Percentiles rank a stretch among this genome's conserved stretches.
These are phyloP conservation scores for Pinna nobilis DNA, from an alignment of 1,140 invertebrate species.

Conservation along the genomic window DNA sequence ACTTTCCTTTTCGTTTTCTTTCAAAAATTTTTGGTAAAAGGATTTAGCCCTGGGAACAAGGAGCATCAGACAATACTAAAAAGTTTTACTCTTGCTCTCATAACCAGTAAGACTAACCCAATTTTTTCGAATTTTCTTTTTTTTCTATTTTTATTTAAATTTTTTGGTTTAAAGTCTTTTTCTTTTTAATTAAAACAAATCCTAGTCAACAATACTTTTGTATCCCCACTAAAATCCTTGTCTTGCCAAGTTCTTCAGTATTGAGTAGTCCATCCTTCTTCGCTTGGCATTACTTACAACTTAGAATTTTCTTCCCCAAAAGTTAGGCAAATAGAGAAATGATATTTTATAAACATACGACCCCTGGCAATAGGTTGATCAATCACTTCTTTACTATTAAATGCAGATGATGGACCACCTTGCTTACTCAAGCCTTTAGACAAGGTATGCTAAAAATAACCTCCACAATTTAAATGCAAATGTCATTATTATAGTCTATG, in stretches of 20 bases:
- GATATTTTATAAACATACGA: constrained; percentile 7
- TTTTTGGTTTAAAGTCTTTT: constrained; percentile 6
- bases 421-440: too few species aligned
- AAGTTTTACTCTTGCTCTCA: background rate
- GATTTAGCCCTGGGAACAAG: background rate
- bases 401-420: background rate
- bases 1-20: constrained; percentile 8
- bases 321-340: constrained; percentile 1
- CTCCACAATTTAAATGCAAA: too few species aligned
- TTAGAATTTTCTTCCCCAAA: background rate
- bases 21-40: constrained; percentile 1
- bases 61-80: background rate
- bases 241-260: background rate
- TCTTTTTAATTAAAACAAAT: background rate
- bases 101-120: constrained; percentile 5
- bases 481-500: too few species aligned
- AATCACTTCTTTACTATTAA: too few species aligned
- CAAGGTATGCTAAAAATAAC: too few species aligned
- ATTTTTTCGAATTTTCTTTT: constrained; percentile 8
- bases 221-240: background rate
- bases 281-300: constrained; percentile 2
- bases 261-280: too few species aligned
- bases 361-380: too few species aligned
- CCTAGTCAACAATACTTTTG: constrained; percentile 12
- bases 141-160: constrained; percentile 1